These are phyloP conservation scores for Megaceryle torquata DNA, from an alignment of 2,113 vertebrate genomes.

Conservation along the genomic window DNA sequence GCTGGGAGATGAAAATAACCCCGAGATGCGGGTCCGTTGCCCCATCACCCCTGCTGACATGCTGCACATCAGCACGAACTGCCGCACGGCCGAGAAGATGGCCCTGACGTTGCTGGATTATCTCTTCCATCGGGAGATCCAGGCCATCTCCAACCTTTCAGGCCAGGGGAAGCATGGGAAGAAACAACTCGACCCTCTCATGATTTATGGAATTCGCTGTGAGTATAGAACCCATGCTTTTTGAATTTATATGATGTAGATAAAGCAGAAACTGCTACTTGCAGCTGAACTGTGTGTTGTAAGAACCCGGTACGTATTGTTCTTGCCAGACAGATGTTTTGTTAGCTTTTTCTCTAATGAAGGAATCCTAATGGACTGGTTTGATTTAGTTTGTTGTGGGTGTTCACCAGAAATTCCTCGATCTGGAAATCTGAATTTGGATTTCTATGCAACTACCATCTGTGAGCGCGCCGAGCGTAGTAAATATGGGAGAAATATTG, in stretches of 20 bases:
- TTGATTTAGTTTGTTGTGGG: not conserved
- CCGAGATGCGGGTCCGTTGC: conserved; percentile 94
- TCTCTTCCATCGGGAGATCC: conserved; percentile 95
- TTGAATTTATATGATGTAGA: not conserved
- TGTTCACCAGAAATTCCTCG: not conserved
- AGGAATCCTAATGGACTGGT: not conserved
- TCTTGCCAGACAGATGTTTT: not conserved
- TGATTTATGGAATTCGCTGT: conserved; percentile 98
- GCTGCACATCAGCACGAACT: conserved; percentile 95
- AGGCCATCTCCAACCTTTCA: conserved; percentile 96
- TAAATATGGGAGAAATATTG: not conserved
- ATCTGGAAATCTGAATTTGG: not conserved
- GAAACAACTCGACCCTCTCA: conserved; percentile 96
- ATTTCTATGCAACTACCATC: not conserved
- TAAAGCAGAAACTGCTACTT: not conserved
- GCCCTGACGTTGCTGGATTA: conserved; percentile 93
- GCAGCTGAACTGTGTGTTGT: not conserved
- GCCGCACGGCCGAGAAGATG: conserved; percentile 97
- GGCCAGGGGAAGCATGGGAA: conserved; percentile 98
- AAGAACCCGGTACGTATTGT: not conserved
- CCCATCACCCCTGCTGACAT: conserved; percentile 92
- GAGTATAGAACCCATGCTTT: conserved; percentile 59
- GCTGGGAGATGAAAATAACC: conserved; percentile 94
- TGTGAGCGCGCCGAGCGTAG: not conserved
- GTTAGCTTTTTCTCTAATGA: not conserved